Percentiles rank a stretch among this genome's conserved stretches.
Evolutionary conservation across 2,113 vertebrate genomes (phyloP).

Genomic region (Amphiprion ocellaris): DNA sequence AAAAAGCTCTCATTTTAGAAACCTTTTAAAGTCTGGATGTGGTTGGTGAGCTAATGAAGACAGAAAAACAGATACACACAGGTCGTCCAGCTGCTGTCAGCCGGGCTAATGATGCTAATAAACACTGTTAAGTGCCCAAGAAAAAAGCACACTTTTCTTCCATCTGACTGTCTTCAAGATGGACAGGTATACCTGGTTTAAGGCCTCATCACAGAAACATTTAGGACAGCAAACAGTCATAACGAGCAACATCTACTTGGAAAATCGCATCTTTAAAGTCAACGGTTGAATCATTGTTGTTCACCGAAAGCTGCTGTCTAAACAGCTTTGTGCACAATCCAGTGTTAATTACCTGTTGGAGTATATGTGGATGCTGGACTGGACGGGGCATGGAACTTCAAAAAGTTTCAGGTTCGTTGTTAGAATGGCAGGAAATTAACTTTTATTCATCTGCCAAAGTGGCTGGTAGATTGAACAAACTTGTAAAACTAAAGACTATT

Average conservation of each 20-base stretch:
- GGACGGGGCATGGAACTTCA: slow-evolving; percentile 32
- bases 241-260: too few relatives aligned
- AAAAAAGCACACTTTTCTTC: slow-evolving; percentile 2
- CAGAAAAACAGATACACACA: neutral
- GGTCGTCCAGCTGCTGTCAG: too few relatives aligned
- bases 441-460: slow-evolving; percentile 48
- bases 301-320: too few relatives aligned
- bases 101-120: slow-evolving; percentile 7
- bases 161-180: neutral
- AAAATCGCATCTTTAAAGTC: too few relatives aligned
- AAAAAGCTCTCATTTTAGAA: slow-evolving; percentile 42
- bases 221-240: neutral
- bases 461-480: slow-evolving; percentile 60
- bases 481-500: slow-evolving; percentile 41
- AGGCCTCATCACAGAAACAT: slow-evolving; percentile 3
- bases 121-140: neutral
- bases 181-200: neutral
- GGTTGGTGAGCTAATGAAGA: slow-evolving; percentile 26
- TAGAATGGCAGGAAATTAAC: slow-evolving; percentile 62
- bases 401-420: slow-evolving; percentile 58
- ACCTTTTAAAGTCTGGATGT: slow-evolving; percentile 16
- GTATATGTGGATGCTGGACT: slow-evolving; percentile 21
- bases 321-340: too few relatives aligned
- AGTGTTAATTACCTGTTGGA: too few relatives aligned
- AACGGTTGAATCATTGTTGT: too few relatives aligned